These are phyloP conservation scores for Lepeophtheirus nordmannii DNA, from an alignment of 2,888 invertebrate species.

Conservation along the genomic window DNA sequence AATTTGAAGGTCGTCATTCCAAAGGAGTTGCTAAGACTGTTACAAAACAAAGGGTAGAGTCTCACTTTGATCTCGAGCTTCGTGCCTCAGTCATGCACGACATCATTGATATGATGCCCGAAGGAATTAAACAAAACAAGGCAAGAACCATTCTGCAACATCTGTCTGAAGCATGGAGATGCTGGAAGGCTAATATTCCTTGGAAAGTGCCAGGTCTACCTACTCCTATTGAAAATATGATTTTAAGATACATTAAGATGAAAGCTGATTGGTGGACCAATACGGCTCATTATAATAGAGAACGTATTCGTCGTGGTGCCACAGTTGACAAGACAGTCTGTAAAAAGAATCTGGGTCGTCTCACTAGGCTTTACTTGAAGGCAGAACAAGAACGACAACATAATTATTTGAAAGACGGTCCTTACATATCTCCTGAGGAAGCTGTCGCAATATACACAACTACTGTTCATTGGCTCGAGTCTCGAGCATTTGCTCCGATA, in stretches of 20 bases:
- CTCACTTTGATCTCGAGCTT: conserved; percentile 95
- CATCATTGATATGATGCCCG: conserved; percentile 99
- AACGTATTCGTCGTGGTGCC: conserved; percentile 94
- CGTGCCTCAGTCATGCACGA: conserved; percentile 85
- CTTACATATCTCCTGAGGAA: conserved; percentile 97
- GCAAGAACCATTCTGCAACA: conserved; percentile 97
- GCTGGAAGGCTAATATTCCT: conserved; percentile 99
- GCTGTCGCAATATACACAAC: conserved; percentile 99
- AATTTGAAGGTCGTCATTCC: conserved; percentile 97
- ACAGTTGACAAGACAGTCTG: conserved; percentile 99
- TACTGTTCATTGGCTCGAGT: conserved; percentile 98
- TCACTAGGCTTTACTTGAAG: conserved; percentile 89
- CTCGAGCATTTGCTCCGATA: conserved; percentile 92
- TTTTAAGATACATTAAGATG: conserved; percentile 96
- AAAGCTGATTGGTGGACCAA: conserved; percentile 99
- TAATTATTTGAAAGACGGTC: conserved; percentile 98
- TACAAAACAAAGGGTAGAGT: conserved; percentile 97
- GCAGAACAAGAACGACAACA: conserved; percentile 97
- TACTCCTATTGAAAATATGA: conserved; percentile 99
- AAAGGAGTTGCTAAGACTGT: conserved; percentile 99
- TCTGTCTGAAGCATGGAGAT: conserved; percentile 96
- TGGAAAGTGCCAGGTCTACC: conserved; percentile 99
- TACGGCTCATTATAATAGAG: conserved; percentile 97
- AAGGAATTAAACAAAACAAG: conserved; percentile 99
- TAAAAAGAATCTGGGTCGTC: conserved; percentile 96